These are phyloP conservation scores for Phenganax marumi DNA, from an alignment of 92 coral and sea anemone genomes.

Conservation along the genomic window DNA sequence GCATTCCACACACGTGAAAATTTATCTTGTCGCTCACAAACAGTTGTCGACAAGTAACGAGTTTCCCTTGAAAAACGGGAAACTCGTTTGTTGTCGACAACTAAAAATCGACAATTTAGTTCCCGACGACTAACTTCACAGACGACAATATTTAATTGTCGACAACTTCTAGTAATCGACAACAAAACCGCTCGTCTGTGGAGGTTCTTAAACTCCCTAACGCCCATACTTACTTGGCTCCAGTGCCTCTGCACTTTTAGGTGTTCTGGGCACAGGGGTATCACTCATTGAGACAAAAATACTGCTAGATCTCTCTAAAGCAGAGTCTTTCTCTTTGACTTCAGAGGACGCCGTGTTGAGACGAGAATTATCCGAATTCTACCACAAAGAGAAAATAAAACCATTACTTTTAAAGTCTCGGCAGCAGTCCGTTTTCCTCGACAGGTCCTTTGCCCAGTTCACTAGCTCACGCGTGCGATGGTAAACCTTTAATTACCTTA, in stretches of 20 bases:
- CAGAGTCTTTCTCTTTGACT: slow-evolving; percentile 26
- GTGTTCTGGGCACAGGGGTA: slow-evolving; percentile 25
- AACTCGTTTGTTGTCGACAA: too few species aligned
- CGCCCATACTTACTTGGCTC: background rate
- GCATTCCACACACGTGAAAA: too few species aligned
- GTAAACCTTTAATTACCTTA: background rate
- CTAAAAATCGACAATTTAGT: too few species aligned
- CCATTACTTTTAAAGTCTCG: too few species aligned
- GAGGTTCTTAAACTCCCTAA: background rate
- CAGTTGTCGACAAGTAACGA: too few species aligned
- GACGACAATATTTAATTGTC: too few species aligned
- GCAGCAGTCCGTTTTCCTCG: too few species aligned
- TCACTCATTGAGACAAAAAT: slow-evolving; percentile 33
- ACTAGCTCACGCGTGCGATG: background rate
- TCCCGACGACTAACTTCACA: too few species aligned
- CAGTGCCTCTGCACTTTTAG: slow-evolving; percentile 24
- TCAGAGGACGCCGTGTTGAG: slow-evolving; percentile 25
- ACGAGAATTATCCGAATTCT: slow-evolving; percentile 27
- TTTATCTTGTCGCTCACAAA: too few species aligned
- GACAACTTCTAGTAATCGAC: too few species aligned
- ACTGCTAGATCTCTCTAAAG: slow-evolving; percentile 24
- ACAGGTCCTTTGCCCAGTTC: background rate
- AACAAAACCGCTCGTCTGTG: too few species aligned
- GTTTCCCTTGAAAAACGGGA: too few species aligned
- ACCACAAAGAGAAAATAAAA: background rate